Evolutionary conservation across 2,797 vertebrate species (phyloP).

Genomic region (Melanotaenia pygmaea): DNA sequence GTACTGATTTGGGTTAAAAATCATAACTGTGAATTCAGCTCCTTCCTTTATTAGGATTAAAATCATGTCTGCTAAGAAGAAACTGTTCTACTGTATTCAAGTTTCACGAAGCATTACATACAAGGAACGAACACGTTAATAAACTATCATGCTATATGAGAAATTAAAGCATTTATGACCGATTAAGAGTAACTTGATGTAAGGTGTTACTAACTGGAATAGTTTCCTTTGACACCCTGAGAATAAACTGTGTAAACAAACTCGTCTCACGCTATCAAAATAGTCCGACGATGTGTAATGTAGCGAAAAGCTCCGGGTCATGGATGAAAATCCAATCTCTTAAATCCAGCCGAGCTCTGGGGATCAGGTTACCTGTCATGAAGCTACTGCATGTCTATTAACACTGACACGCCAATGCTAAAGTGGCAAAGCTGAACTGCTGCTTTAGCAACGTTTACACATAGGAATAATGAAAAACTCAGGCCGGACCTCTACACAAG

Average conservation of each 20-base stretch:
- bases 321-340: conserved; percentile 69
- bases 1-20: neutral
- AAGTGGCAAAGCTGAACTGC: conserved; percentile 16
- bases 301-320: conserved; percentile 66
- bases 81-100: neutral
- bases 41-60: neutral
- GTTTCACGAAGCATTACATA: conserved; percentile 1
- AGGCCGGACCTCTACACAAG: neutral
- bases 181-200: conserved; percentile 61
- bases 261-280: conserved; percentile 73
- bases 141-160: conserved; percentile 44
- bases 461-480: conserved; percentile 32
- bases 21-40: neutral
- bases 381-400: conserved; percentile 79
- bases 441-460: conserved; percentile 33
- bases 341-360: conserved; percentile 46
- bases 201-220: conserved; percentile 61
- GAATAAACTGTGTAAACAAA: conserved; percentile 80
- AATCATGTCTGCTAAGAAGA: neutral
- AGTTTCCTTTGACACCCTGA: conserved; percentile 70
- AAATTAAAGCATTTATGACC: conserved; percentile 57
- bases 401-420: conserved; percentile 58
- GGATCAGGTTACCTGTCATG: conserved; percentile 78
- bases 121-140: conserved; percentile 44
- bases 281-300: conserved; percentile 79